A percentile compares a stretch with the other conserved stretches of the same genome.
Evolutionary conservation across 1,140 invertebrate genomes (phyloP).

Genomic region (Brachionus plicatilis): DNA sequence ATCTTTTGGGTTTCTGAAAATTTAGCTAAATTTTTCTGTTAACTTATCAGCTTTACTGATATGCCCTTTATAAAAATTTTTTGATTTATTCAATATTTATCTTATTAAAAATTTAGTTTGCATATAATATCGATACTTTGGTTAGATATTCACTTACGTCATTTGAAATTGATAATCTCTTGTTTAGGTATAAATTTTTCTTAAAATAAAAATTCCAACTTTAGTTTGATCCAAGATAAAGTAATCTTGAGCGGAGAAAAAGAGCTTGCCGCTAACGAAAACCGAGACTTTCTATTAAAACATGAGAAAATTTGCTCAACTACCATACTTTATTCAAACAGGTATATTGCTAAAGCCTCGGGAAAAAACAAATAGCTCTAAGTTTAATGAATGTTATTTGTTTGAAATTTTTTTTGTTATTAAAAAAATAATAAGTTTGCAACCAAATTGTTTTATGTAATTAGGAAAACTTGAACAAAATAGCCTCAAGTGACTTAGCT

Average conservation of each 20-base stretch:
- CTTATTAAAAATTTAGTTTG: background rate
- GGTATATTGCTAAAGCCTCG: background rate
- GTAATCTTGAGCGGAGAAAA: background rate
- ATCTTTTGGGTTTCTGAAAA: background rate
- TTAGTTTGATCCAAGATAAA: background rate
- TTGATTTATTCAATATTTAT: background rate
- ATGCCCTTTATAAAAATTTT: background rate
- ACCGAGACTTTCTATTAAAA: background rate
- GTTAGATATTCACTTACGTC: constrained; percentile 20
- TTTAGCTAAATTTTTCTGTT: background rate
- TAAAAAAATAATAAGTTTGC: background rate
- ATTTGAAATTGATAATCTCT: constrained; percentile 29
- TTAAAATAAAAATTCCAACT: background rate
- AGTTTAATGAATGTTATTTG: background rate
- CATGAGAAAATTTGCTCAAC: background rate
- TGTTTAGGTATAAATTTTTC: constrained; percentile 1
- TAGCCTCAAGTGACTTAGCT: background rate
- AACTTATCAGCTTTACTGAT: background rate
- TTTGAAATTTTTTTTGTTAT: background rate
- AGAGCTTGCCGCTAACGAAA: background rate
- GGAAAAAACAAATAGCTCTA: background rate
- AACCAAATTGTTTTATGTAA: background rate
- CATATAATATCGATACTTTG: constrained; percentile 6
- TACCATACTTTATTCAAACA: background rate
- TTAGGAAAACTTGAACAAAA: background rate